These are phyloP conservation scores for Grallaria varia DNA, from an alignment of 2,113 vertebrate species.

Conservation along the genomic window DNA sequence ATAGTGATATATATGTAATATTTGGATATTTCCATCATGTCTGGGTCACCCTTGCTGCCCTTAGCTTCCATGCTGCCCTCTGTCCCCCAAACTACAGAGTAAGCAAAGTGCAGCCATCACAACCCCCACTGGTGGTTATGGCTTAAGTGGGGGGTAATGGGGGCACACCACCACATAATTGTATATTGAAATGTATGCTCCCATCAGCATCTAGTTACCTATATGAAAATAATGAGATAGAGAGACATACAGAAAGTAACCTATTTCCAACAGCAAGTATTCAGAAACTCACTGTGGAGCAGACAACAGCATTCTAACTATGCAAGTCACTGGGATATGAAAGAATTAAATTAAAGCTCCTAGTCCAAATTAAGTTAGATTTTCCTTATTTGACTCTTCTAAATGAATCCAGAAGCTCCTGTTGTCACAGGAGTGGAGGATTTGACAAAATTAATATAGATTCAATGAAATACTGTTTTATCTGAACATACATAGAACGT, in stretches of 20 bases:
- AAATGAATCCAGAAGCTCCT: neutral
- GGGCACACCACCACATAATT: neutral
- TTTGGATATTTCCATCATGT: neutral
- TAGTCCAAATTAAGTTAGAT: neutral
- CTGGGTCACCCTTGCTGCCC: neutral
- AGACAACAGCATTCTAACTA: neutral
- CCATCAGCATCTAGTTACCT: neutral
- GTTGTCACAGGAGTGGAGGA: neutral
- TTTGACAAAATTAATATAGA: neutral
- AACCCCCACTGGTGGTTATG: neutral
- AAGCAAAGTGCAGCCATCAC: neutral
- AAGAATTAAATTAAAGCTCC: constrained; percentile 1
- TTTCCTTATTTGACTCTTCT: neutral
- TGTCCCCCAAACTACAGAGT: neutral
- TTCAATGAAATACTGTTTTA: neutral
- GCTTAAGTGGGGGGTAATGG: rapidly evolving
- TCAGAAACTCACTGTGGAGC: neutral
- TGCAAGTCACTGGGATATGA: neutral
- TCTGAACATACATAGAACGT: neutral
- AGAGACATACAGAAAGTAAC: neutral
- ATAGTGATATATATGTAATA: neutral
- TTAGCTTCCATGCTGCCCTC: neutral
- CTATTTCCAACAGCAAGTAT: neutral
- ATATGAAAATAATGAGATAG: neutral
- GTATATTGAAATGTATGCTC: neutral